phyloP scores from a whole-genome alignment of 2,797 vertebrate genomes.

The Propithecus deckenii region DNA sequence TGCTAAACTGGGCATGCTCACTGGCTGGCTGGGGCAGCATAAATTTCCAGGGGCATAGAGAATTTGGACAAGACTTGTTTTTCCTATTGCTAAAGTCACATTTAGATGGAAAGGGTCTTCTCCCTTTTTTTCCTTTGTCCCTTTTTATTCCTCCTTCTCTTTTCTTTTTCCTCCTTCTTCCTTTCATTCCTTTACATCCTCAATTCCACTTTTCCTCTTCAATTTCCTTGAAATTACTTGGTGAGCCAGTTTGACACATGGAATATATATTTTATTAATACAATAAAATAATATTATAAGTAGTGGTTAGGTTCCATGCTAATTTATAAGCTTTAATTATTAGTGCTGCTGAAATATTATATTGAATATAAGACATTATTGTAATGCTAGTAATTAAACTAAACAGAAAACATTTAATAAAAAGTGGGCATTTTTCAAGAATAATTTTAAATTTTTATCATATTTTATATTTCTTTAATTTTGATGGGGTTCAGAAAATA shows the following conservation, averaged over 20 bases:
- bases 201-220: background rate
- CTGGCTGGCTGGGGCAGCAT: background rate
- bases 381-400: constrained; percentile 30
- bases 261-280: background rate
- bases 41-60: background rate
- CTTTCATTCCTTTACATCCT: background rate
- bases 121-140: background rate
- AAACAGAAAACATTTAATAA: constrained; percentile 52
- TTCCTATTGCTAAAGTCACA: background rate
- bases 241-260: background rate
- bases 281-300: background rate
- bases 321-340: constrained; percentile 27
- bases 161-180: background rate
- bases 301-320: background rate
- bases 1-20: background rate
- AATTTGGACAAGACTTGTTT: background rate
- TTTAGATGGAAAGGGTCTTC: background rate
- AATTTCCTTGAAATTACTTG: constrained; percentile 12
- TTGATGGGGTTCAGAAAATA: background rate
- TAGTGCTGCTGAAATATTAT: constrained; percentile 8
- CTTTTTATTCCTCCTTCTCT: background rate
- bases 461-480: constrained; percentile 28
- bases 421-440: constrained; percentile 34
- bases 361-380: constrained; percentile 21
- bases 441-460: constrained; percentile 29